Evolutionary conservation across 2,797 vertebrate species (phyloP).

Genomic region (Parauchenoglanis punctatus): DNA sequence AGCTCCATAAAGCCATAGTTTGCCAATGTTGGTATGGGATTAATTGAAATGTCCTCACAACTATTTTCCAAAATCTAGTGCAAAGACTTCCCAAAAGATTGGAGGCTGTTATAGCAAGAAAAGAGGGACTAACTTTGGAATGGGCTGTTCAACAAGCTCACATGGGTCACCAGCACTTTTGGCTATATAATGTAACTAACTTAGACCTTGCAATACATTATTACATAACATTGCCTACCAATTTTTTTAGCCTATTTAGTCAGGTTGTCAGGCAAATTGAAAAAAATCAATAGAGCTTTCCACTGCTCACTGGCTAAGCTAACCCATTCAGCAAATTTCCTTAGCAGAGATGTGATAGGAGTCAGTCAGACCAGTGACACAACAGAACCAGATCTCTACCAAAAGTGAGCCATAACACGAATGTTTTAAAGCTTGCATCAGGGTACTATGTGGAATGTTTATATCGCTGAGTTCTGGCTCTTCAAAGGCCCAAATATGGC

Average conservation of each 20-base stretch:
- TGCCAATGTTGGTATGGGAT: not conserved
- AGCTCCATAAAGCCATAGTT: not conserved
- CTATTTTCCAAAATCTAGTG: not conserved
- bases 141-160: not conserved
- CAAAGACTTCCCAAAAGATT: not conserved
- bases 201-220: not conserved
- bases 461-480: not conserved
- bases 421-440: conserved; percentile 1
- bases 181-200: not conserved
- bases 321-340: not conserved
- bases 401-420: not conserved
- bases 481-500: not conserved
- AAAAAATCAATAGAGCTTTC: not conserved
- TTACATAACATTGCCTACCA: not conserved
- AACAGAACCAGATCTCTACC: not conserved
- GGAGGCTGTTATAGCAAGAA: not conserved
- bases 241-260: not conserved
- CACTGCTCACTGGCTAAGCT: not conserved
- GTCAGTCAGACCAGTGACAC: not conserved
- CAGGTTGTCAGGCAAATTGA: not conserved
- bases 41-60: not conserved
- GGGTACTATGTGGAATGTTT: not conserved
- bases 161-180: not conserved
- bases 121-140: not conserved
- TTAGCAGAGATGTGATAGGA: not conserved